Conservation (phyloP, 1,140 invertebrate species). For the Eumaeus atala region DNA sequence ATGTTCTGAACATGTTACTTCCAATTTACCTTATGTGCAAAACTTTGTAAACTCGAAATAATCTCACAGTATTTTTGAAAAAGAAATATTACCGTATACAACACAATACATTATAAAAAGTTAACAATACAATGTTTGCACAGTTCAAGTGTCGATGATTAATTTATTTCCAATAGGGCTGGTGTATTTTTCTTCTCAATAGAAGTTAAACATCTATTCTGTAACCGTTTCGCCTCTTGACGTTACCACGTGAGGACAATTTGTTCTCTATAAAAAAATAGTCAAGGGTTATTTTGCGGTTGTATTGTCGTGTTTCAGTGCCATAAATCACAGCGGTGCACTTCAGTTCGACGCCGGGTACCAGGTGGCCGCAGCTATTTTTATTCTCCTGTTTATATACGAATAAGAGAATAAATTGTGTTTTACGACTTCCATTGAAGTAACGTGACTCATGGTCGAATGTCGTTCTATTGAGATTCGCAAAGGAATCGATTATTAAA, state of each 20-base stretch:
- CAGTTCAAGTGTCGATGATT: conserved; percentile 29
- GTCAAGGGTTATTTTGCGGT: conserved; percentile 69
- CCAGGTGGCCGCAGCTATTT: conserved; percentile 68
- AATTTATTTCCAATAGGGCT: conserved; percentile 29
- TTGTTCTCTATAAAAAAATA: conserved; percentile 55
- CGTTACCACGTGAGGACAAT: conserved; percentile 36
- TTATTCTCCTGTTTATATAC: conserved; percentile 50
- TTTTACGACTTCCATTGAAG: conserved; percentile 58
- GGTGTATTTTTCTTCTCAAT: conserved; percentile 25
- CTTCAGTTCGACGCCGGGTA: conserved; percentile 51
- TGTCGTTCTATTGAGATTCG: conserved; percentile 9
- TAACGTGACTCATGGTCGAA: conserved; percentile 41
- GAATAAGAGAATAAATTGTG: conserved; percentile 58
- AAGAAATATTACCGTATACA: too few species aligned
- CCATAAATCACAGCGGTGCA: conserved; percentile 57
- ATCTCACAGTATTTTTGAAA: neutral
- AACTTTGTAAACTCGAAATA: too few species aligned
- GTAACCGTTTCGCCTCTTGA: conserved; percentile 28
- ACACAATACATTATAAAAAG: too few species aligned
- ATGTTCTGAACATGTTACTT: too few species aligned
- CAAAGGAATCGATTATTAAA: neutral
- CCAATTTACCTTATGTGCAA: too few species aligned
- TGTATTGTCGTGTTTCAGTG: conserved; percentile 49
- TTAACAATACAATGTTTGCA: conserved; percentile 10
- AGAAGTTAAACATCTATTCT: conserved; percentile 21